Percentiles rank a stretch among this genome's conserved stretches.
phyloP scores from a whole-genome alignment of 2,888 invertebrate species.

The Priocnemis perturbator region DNA sequence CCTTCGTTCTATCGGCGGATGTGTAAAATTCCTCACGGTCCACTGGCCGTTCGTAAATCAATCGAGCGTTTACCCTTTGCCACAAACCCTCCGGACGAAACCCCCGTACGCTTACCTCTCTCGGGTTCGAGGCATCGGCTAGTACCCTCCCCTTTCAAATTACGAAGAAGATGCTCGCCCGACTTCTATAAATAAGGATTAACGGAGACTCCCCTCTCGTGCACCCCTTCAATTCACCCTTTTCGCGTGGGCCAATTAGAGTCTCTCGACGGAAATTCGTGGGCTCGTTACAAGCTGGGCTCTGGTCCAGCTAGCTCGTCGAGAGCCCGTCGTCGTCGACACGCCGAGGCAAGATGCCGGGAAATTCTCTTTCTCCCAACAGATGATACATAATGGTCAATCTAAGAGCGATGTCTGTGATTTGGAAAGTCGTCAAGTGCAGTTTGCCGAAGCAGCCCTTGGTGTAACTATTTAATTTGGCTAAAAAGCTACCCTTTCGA shows the following conservation, averaged over 20 bases:
- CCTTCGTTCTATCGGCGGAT: constrained; percentile 30
- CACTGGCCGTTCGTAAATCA: constrained; percentile 57
- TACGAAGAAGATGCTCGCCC: constrained; percentile 32
- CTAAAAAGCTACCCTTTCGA: not conserved
- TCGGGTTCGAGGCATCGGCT: too few species aligned
- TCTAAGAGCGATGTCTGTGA: too few species aligned
- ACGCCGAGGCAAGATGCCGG: constrained; percentile 1
- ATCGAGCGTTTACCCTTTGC: constrained; percentile 61
- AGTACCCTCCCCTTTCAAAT: constrained; percentile 28
- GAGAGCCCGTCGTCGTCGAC: constrained; percentile 15
- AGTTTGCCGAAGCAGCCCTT: too few species aligned
- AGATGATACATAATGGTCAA: too few species aligned
- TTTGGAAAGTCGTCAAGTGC: too few species aligned
- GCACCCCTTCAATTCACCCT: too few species aligned
- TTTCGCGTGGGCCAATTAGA: constrained; percentile 48
- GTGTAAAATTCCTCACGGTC: constrained; percentile 46
- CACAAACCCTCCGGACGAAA: constrained; percentile 50
- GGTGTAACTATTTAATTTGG: too few species aligned
- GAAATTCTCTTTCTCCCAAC: too few species aligned
- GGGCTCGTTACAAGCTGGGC: constrained; percentile 42
- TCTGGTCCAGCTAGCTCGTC: constrained; percentile 13
- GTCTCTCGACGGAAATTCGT: constrained; percentile 43
- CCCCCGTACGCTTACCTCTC: not conserved
- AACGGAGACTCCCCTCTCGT: constrained; percentile 33
- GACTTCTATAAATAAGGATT: constrained; percentile 64